Percentiles rank a stretch among this genome's conserved stretches.
Conservation (phyloP, 2,113 vertebrate species). For the Colius striatus region DNA sequence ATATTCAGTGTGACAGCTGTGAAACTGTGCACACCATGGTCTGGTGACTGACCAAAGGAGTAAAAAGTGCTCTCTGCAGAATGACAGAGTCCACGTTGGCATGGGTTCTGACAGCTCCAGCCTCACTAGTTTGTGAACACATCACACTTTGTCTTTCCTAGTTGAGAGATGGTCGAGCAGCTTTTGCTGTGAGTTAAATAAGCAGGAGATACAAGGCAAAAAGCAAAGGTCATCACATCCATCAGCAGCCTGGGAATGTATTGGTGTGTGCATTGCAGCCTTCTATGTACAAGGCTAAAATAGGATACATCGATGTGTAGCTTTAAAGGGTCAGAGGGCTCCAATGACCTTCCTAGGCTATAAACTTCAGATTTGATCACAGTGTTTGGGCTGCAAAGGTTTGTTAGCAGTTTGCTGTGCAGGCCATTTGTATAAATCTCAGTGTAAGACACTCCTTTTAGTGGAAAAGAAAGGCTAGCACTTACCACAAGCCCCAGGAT, state of each 20-base stretch:
- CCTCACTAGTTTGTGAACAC: not conserved
- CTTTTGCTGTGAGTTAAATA: not conserved
- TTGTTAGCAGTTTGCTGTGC: not conserved
- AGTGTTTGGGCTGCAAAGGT: not conserved
- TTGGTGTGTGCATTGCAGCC: not conserved
- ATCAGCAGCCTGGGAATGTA: not conserved
- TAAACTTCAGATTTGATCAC: not conserved
- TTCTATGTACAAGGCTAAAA: not conserved
- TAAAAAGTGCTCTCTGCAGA: conserved; percentile 3
- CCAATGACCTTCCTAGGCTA: not conserved
- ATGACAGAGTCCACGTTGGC: not conserved
- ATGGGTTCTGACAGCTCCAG: not conserved
- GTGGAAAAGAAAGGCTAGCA: not conserved
- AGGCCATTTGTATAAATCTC: not conserved
- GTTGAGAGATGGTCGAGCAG: not conserved
- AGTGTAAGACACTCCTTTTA: not conserved
- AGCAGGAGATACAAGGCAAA: not conserved
- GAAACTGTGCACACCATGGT: not conserved
- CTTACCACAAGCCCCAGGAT: not conserved
- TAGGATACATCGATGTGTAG: not conserved
- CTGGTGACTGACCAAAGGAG: not conserved
- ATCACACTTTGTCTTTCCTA: not conserved
- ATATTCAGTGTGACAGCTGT: not conserved
- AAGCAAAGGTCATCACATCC: not conserved
- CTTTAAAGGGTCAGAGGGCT: not conserved